Conservation (phyloP, 1,140 invertebrate genomes). For the Cataglyphis hispanica region DNA sequence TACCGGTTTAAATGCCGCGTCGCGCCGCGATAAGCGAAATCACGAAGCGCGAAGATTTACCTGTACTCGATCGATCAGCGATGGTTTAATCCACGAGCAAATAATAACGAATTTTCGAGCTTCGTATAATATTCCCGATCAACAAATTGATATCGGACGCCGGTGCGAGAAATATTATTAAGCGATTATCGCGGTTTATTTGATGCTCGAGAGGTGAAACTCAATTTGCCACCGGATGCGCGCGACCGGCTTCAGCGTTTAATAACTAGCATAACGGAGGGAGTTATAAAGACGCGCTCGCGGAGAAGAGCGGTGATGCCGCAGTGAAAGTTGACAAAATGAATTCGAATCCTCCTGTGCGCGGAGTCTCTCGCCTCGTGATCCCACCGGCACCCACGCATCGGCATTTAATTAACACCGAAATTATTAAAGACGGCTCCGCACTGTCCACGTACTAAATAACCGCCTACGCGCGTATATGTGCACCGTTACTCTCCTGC, state of each 20-base stretch:
- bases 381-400: constrained; percentile 64
- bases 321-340: constrained; percentile 77
- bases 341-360: constrained; percentile 61
- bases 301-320: constrained; percentile 25
- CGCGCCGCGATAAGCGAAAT: constrained; percentile 42
- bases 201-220: constrained; percentile 36
- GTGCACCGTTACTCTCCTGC: constrained; percentile 34
- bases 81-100: not conserved
- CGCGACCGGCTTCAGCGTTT: constrained; percentile 25
- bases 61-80: constrained; percentile 6
- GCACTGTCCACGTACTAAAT: constrained; percentile 65
- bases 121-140: constrained; percentile 56
- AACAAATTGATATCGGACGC: constrained; percentile 61
- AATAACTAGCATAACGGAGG: constrained; percentile 49
- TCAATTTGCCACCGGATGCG: constrained; percentile 64
- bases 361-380: not conserved
- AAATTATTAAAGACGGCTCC: constrained; percentile 70
- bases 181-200: constrained; percentile 42
- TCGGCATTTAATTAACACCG: constrained; percentile 73
- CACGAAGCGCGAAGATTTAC: not conserved
- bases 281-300: constrained; percentile 25
- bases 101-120: not conserved
- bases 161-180: constrained; percentile 49
- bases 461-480: constrained; percentile 63
- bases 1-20: constrained; percentile 28